These are phyloP conservation scores for Hofmannophila pseudospretella DNA, from an alignment of 2,888 invertebrate species.

Conservation along the genomic window DNA sequence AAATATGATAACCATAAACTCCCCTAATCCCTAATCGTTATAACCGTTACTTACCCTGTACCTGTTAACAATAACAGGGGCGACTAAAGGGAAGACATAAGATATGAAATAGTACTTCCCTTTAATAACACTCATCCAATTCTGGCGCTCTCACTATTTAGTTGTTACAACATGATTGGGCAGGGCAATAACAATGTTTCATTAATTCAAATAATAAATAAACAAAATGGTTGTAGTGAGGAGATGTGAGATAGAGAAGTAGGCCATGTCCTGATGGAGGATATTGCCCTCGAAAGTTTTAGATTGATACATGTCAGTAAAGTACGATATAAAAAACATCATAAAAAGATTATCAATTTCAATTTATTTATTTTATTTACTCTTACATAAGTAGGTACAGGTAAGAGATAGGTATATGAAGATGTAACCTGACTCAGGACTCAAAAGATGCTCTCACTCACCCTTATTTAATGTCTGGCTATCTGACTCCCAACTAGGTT, in stretches of 20 bases:
- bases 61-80: slow-evolving; percentile 3
- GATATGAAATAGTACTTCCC: slow-evolving; percentile 6
- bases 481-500: too few species aligned
- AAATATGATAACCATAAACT: slow-evolving; percentile 5
- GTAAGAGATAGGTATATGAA: too few species aligned
- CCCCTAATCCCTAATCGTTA: slow-evolving; percentile 4
- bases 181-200: slow-evolving; percentile 10
- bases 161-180: slow-evolving; percentile 14
- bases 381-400: too few species aligned
- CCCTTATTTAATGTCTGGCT: too few species aligned
- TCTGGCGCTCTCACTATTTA: slow-evolving; percentile 14
- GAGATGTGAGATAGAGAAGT: background rate
- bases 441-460: too few species aligned
- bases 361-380: too few species aligned
- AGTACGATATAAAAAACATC: too few species aligned
- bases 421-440: too few species aligned
- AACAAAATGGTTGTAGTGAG: slow-evolving; percentile 9
- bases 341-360: too few species aligned
- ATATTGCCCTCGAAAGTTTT: too few species aligned
- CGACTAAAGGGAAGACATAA: background rate
- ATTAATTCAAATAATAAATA: slow-evolving; percentile 18
- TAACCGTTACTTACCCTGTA: slow-evolving; percentile 4
- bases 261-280: background rate
- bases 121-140: slow-evolving; percentile 18
- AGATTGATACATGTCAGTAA: too few species aligned